Base-by-base conservation (phyloP, 2,888 invertebrate species). In the Drosophila basisetae region DNA sequence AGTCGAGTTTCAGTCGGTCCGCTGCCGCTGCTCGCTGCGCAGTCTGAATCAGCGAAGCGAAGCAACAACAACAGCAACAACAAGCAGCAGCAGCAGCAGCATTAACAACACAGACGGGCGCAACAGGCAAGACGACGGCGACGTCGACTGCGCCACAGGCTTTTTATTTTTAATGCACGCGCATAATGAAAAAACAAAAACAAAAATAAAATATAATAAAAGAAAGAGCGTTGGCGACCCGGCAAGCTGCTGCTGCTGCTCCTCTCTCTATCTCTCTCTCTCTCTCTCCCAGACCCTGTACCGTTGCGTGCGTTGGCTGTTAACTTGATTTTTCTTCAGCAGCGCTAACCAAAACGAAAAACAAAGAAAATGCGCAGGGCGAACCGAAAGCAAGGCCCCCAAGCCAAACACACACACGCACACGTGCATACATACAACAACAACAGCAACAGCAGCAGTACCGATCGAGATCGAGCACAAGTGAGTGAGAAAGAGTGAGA, bases 281-380 rank as follows among this genome's bases (percentile, higher is more conserved):
- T 49, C 65, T 59, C 55, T 47, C 28, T 22, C 59, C 78, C 66
- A 72, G 70, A 68, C 67, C 56, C 66, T 47, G 62, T 60, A 50
- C 50, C 70, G 74, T 78, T 80, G 80, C 83, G 86, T 84, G 90
- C 83, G 83, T 80, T 84, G 82, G 82, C 61, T 83, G 83, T 82
- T 87, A 87, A 87, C 86, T 87, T 87, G 86, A 87, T 87, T 87
- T 89, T 87, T 87, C 86, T 90, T 90, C 53, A 82, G 81, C 89
- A 68, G 53, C 68, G 54, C 33, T 68, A 64, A 61, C 55, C 65
- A 73, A 73, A 71, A 73, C 77, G 73, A 88, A 84, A 78, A 79
- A 89, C 83, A 89, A 90, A 90, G 87, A 90, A 90, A 90, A 90
- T 90, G 90, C 76, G 69, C 79, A 82, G 85, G 85, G 85, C 85